phyloP scores from a whole-genome alignment of 2,113 vertebrate species.

The Chionomys nivalis region DNA sequence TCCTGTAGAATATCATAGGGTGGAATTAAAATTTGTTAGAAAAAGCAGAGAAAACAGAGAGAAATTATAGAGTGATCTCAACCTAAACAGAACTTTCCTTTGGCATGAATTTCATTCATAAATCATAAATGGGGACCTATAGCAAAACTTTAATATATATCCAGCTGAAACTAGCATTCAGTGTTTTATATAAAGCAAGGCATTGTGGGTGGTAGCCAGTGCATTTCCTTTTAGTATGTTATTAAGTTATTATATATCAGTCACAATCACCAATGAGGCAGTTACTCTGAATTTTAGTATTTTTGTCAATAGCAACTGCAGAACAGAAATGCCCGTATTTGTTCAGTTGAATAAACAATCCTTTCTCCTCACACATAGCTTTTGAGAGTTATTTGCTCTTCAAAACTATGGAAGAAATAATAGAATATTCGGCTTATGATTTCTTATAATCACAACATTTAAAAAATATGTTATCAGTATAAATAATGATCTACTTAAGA shows the following conservation, averaged over 20 bases:
- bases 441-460: neutral
- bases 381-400: conserved; percentile 7
- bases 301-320: neutral
- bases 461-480: neutral
- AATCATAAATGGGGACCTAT: neutral
- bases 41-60: neutral
- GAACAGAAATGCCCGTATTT: neutral
- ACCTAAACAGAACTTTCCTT: neutral
- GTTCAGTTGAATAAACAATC: neutral
- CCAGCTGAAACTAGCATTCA: neutral
- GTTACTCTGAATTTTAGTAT: neutral
- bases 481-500: neutral
- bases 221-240: neutral
- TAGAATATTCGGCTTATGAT: neutral
- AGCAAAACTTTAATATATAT: neutral
- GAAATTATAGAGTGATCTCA: neutral
- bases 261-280: neutral
- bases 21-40: neutral
- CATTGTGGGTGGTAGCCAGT: neutral
- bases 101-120: neutral
- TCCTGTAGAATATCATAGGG: neutral
- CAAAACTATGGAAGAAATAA: neutral
- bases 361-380: neutral
- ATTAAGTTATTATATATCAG: neutral
- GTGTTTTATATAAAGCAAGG: neutral